Conservation (phyloP, 2,888 invertebrate species). For the Cheilosia grossa region DNA sequence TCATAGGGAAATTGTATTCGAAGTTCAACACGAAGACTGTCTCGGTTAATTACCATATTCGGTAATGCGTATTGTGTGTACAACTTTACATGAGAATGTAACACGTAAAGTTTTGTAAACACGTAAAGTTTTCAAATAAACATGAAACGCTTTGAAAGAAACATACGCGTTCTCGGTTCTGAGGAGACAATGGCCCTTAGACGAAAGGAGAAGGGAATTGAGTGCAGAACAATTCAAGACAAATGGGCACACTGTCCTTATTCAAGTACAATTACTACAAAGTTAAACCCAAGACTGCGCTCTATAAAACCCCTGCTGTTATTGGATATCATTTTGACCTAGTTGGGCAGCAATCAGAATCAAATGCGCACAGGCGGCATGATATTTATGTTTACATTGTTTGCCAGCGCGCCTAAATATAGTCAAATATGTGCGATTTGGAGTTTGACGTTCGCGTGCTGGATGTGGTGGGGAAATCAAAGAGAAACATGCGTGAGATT, state of each 20-base stretch:
- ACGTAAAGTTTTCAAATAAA: not conserved
- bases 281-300: not conserved
- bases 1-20: not conserved
- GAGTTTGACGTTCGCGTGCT: not conserved
- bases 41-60: not conserved
- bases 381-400: constrained; percentile 1
- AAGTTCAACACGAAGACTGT: not conserved
- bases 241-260: not conserved
- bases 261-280: not conserved
- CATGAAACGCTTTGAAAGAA: not conserved
- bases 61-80: not conserved
- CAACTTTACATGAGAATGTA: not conserved
- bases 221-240: not conserved
- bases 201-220: not conserved
- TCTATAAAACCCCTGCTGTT: not conserved
- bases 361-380: not conserved
- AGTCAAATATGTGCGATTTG: not conserved
- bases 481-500: not conserved
- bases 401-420: not conserved
- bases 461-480: not conserved
- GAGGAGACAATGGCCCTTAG: not conserved
- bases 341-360: not conserved
- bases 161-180: not conserved
- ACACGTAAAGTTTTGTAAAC: not conserved
- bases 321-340: constrained; percentile 1